phyloP scores from a whole-genome alignment of 2,113 vertebrate species.

The Rynchops niger region DNA sequence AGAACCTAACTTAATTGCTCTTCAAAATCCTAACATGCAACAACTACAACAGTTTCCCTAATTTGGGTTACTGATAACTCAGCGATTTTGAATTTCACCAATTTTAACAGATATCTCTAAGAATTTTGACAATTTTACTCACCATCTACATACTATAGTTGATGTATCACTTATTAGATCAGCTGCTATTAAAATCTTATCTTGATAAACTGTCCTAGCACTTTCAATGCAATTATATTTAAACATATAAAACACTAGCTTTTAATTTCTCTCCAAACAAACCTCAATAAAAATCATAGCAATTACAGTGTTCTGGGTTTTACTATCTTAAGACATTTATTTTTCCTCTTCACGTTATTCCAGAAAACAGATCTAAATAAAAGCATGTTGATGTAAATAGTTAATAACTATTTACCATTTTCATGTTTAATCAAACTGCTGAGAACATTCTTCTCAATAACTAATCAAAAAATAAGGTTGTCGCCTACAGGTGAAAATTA shows the following conservation, averaged over 20 bases:
- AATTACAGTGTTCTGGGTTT: not conserved
- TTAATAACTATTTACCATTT: not conserved
- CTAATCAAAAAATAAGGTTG: not conserved
- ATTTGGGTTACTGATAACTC: not conserved
- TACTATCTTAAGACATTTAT: not conserved
- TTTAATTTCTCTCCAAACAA: not conserved
- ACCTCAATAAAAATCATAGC: not conserved
- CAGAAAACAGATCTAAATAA: not conserved
- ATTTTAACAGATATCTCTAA: not conserved
- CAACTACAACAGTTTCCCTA: not conserved
- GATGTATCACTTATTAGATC: not conserved
- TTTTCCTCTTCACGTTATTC: not conserved
- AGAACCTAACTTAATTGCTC: not conserved
- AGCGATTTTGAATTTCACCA: not conserved
- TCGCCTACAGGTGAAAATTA: not conserved
- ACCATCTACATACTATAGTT: not conserved
- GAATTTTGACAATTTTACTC: not conserved
- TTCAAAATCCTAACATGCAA: not conserved
- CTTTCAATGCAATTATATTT: not conserved
- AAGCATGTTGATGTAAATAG: not conserved
- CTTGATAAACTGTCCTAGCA: not conserved
- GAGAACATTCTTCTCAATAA: not conserved
- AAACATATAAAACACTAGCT: not conserved
- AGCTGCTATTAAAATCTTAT: not conserved
- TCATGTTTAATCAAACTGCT: not conserved